Evolutionary conservation across 2,113 vertebrate species (phyloP), one percentile per base, ranked within the genome.

Genomic region (Speoplatyrhinus poulsoni): DNA sequence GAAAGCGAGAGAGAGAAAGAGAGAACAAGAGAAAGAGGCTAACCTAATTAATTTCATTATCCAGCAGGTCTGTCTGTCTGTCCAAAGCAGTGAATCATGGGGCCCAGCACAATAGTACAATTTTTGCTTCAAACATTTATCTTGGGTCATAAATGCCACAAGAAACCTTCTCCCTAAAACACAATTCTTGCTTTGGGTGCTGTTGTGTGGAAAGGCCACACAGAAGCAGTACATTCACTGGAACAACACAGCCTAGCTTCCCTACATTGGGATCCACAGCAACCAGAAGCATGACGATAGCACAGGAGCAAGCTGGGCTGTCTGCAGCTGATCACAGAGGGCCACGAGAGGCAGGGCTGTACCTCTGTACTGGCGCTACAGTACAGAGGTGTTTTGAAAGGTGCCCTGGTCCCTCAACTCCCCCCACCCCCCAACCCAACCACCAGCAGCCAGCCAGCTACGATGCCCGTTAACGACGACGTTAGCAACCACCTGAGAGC

Each of bases 41-140:
- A 76, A 87, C 75, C 83, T 82, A 56, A 72, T 85, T 77, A 73
- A 66, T 65, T 79, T 61, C 69, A 67, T 82, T 82, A 82, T 62
- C 62, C 76, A 81, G 68, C 71, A 84, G 79, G 75, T 80, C 69
- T 67, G 26, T 64, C 71, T 58, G 58, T 62, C 69, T 70, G 46
- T 56, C 60, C 69, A 62, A 64, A 13, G 10, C 75, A 64, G 60
- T 81, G 72, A 82, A 79, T 80, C 75, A 72, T 71, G 61, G 66
- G 46, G 73, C 64, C 60, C 62, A 62, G 68, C 82, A 84, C 73
- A 12, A 87, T 87, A 61, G 59, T 61, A 71, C 70, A 75, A 81
- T 88, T 77, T 75, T 9, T 67, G 11, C 66, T 66, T 81, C 61
- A 48, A 62, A 59, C 69, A 80, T 81, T 79, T 78, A 47, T 46